phyloP scores from a whole-genome alignment of 2,797 vertebrate genomes.

The Falco cherrug region DNA sequence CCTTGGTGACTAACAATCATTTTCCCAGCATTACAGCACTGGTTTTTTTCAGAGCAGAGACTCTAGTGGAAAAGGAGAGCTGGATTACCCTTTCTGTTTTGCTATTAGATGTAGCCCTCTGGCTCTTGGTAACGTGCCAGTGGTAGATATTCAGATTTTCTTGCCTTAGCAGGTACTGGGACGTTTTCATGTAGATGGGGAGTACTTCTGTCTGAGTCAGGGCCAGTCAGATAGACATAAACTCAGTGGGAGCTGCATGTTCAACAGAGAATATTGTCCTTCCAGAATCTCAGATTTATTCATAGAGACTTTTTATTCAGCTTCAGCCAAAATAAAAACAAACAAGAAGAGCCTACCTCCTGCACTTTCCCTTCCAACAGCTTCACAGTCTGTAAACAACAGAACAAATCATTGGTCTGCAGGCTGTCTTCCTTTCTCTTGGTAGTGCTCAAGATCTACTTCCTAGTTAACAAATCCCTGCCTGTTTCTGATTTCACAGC shows the following conservation, averaged over 20 bases:
- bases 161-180: background rate
- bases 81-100: slow-evolving; percentile 1
- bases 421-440: background rate
- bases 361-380: background rate
- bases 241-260: background rate
- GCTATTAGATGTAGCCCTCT: background rate
- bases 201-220: background rate
- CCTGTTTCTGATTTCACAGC: background rate
- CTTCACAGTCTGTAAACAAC: background rate
- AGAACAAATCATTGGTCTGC: background rate
- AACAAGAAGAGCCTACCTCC: background rate
- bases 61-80: background rate
- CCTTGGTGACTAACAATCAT: background rate
- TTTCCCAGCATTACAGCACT: background rate
- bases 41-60: background rate
- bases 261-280: background rate
- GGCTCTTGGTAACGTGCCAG: background rate
- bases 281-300: background rate
- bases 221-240: background rate
- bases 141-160: background rate
- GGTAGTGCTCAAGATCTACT: background rate
- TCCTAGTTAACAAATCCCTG: background rate
- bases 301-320: background rate
- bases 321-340: background rate
- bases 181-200: background rate